Evolutionary conservation across 2,113 vertebrate genomes (phyloP), one percentile per base, ranked within the genome.

Genomic region (Eonycteris spelaea): DNA sequence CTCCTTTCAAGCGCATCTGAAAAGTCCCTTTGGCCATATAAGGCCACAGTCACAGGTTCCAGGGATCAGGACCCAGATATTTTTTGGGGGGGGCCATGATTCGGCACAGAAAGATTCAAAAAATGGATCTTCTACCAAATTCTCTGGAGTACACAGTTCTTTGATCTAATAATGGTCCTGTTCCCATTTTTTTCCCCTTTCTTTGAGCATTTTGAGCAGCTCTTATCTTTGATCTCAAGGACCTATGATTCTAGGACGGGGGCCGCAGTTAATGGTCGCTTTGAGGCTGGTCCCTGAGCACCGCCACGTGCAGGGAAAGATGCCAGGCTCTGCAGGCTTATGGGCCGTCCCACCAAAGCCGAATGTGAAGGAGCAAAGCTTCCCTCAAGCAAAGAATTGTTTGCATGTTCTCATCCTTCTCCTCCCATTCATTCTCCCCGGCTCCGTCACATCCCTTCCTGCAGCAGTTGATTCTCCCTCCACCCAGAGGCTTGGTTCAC

Each of bases 391-490:
- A 59, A n/a, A 83, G 21, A 59, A 12, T 7, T 30, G 5, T 35
- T 38, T 18, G 53, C 26, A 0, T 4, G 2, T 55, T 18, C 24
- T n/a, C 21, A 8, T 4, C 1, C 7, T 11, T 7, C 3, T 18
- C 43, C 30, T 28, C 18, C 45, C 10, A 2, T 28, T 65, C 65
- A 1, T 10, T 26, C 51, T 61, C 13, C 6, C 38, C 4, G 13
- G 13, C 40, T 26, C 51, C 0, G 0, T 61, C 7, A 3, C 45
- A 1, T 2, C 18, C 33, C 67, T 33, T 14, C 45, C 70, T 35
- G 43, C 0, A 2, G n/a, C 35, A 7, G 15, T 5, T 7, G 19
- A 9, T 18, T 45, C 40, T 38, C n/a, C 48, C 40, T 57, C 45
- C 70, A 8, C 43, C 24, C 7, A 0, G 21, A 19, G n/a, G 30